Evolutionary conservation across 2,797 vertebrate genomes (phyloP).

Genomic region (Heliangelus exortis): DNA sequence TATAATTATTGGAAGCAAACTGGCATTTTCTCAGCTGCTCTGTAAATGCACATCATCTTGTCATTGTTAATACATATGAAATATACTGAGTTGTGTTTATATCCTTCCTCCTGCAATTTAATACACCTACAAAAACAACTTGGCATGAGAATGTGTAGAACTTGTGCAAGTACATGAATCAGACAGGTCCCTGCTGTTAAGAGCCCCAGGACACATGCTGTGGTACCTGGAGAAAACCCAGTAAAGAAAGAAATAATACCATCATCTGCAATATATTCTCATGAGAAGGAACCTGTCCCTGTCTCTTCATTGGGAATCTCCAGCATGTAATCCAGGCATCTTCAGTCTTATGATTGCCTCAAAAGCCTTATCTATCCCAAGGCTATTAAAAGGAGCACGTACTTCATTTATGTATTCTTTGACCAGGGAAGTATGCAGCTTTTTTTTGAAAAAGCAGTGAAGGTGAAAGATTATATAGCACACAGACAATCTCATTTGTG

Average conservation of each 20-base stretch:
- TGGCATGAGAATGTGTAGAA: rapidly evolving
- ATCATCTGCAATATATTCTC: not conserved
- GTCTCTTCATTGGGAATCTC: not conserved
- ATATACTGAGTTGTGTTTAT: not conserved
- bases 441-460: not conserved
- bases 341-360: not conserved
- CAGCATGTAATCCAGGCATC: not conserved
- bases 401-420: not conserved
- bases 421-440: not conserved
- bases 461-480: not conserved
- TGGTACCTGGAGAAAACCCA: not conserved
- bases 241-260: not conserved
- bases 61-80: not conserved
- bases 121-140: not conserved
- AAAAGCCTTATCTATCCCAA: not conserved
- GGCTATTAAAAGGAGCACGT: not conserved
- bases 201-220: not conserved
- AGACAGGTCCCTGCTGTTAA: not conserved
- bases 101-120: not conserved
- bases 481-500: not conserved
- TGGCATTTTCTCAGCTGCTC: not conserved
- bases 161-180: not conserved
- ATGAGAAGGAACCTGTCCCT: not conserved
- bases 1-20: constrained; percentile 32
- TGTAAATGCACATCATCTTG: not conserved